Evolutionary conservation across 2,113 vertebrate genomes (phyloP).

Genomic region (Labeo catla): DNA sequence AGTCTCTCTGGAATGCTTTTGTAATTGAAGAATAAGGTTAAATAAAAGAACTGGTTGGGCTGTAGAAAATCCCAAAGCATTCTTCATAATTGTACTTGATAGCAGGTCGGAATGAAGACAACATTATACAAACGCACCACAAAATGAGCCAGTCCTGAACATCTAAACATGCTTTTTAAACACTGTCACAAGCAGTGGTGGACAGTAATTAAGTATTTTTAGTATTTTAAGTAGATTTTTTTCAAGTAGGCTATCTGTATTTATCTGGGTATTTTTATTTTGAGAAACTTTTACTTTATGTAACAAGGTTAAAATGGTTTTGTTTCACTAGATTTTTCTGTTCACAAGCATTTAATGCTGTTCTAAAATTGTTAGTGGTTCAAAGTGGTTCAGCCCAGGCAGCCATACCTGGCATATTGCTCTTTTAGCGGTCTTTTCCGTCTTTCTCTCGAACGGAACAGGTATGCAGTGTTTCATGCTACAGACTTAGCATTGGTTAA

Average conservation of each 20-base stretch:
- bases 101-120: not conserved
- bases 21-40: not conserved
- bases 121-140: not conserved
- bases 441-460: too few relatives aligned
- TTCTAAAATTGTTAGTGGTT: too few relatives aligned
- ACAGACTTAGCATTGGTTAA: too few relatives aligned
- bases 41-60: not conserved
- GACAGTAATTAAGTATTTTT: not conserved
- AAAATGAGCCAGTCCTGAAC: not conserved
- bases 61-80: constrained; percentile 5
- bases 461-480: too few relatives aligned
- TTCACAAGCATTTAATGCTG: too few relatives aligned
- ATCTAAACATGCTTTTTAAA: not conserved
- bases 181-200: not conserved
- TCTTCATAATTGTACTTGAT: constrained; percentile 9
- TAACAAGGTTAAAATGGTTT: too few relatives aligned
- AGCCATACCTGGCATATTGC: too few relatives aligned
- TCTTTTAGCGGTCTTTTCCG: too few relatives aligned
- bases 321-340: too few relatives aligned
- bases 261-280: not conserved
- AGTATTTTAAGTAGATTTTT: not conserved
- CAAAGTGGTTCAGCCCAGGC: too few relatives aligned
- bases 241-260: not conserved
- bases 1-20: constrained; percentile 19
- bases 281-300: too few relatives aligned